Evolutionary conservation across 2,888 invertebrate genomes (phyloP), one percentile per base, ranked within the genome.

Genomic region (Branchellion lobata): DNA sequence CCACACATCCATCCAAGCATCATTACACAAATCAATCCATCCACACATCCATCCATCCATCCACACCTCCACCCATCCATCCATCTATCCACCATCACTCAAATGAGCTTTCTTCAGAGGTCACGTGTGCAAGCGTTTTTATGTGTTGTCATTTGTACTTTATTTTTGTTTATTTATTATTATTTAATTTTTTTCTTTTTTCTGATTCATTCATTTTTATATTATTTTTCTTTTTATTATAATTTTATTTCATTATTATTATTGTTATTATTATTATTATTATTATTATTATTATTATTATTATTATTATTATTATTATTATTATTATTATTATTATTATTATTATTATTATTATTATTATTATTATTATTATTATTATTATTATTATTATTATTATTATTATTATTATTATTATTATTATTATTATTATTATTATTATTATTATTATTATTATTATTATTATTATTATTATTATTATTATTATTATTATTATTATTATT

Each of bases 271-370:
- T 21, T 68, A 68, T 1, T 68, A 68, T 18, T 68, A 68, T 18
- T 68, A 68, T 14, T 68, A 68, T 34, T 71, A 11, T n/a, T 24
- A 71, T 34, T 72, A 36, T 11, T 2, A 72, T 34, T 34, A 72
- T 24, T 8, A n/a, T 8, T 33, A 33, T 11, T 72, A 27, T 3
- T 72, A 27, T 11, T 72, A 27, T 3, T 33, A 5, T 11, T 72
- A 27, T 3, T 72, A 27, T 11, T 72, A 27, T 34, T 72, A 27
- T 1, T 33, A 5, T 1, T 72, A 11, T 34, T 72, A 27, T 34
- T 72, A 14, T 34, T 36, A 33, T 34, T 31, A 73, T 21, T 73
- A 33, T 21, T 14, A 40, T 36, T 29, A 21, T 36, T 73, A 73
- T 21, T 27, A 40, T 36, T 73, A 27, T 24, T 11, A 5, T 24